Evolutionary conservation across 2,113 vertebrate species (phyloP).

Genomic region (Thermophis baileyi): DNA sequence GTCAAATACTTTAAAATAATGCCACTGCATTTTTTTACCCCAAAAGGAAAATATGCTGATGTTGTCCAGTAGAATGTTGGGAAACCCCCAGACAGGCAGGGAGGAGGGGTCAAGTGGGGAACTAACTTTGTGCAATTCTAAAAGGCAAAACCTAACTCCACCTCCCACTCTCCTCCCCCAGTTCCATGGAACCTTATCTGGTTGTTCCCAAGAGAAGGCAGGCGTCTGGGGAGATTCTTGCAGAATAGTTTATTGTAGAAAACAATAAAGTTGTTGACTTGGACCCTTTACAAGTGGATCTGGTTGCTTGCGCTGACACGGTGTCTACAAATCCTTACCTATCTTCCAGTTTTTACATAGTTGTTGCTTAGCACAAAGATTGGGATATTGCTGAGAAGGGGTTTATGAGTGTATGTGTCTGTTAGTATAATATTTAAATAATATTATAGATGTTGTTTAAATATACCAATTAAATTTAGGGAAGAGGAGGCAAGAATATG

Average conservation of each 20-base stretch:
- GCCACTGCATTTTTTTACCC: not conserved
- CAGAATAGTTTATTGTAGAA: not conserved
- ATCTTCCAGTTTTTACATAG: not conserved
- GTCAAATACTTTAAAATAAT: not conserved
- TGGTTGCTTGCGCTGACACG: not conserved
- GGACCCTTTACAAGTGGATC: not conserved
- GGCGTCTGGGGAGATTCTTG: not conserved
- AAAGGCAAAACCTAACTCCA: not conserved
- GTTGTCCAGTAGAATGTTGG: rapidly evolving
- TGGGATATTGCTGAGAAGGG: rapidly evolving
- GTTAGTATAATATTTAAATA: not conserved
- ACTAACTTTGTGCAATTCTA: not conserved
- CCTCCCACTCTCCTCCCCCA: not conserved
- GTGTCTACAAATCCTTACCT: not conserved
- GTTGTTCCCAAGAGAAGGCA: not conserved
- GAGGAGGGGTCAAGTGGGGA: not conserved
- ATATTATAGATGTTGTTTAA: rapidly evolving
- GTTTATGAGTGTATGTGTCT: not conserved
- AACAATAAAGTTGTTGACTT: not conserved
- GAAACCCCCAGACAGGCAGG: not conserved
- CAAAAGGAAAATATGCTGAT: rapidly evolving
- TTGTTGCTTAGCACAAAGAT: rapidly evolving
- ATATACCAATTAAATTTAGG: not conserved
- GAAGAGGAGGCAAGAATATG: not conserved
- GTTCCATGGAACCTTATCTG: not conserved